Evolutionary conservation across 1,140 invertebrate genomes (phyloP).

Genomic region (Propsilocerus akamusi): DNA sequence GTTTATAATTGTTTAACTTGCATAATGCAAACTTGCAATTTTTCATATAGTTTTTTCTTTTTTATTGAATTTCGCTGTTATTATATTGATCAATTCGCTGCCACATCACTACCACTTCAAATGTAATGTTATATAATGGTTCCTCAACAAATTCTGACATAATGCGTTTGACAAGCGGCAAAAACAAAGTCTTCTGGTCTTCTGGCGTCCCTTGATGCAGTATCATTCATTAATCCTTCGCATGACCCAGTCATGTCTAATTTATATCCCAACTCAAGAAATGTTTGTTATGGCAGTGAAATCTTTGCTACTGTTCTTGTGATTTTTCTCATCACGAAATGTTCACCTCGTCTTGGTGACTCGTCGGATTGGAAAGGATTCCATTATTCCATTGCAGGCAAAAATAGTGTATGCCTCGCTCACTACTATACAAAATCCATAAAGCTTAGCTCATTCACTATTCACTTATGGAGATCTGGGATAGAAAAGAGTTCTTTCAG

Average conservation of each 20-base stretch:
- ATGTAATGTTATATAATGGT: constrained; percentile 73
- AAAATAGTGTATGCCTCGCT: constrained; percentile 98
- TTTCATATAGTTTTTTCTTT: too few relatives aligned
- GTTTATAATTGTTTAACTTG: too few relatives aligned
- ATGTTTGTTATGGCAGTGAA: constrained; percentile 65
- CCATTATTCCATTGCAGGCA: constrained; percentile 98
- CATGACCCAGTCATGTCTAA: constrained; percentile 95
- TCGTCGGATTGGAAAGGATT: constrained; percentile 99
- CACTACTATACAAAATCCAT: constrained; percentile 96
- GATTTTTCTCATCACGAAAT: constrained; percentile 98
- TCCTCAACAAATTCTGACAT: constrained; percentile 93
- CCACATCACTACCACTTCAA: constrained; percentile 59
- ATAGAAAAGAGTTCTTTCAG: constrained; percentile 96
- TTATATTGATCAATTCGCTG: too few relatives aligned
- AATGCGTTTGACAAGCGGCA: constrained; percentile 86
- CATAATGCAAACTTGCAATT: too few relatives aligned
- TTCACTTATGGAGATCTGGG: constrained; percentile 99
- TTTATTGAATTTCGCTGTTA: too few relatives aligned
- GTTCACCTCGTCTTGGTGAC: constrained; percentile 92
- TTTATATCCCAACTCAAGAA: constrained; percentile 92
- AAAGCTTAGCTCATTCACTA: constrained; percentile 95
- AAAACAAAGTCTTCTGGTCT: constrained; percentile 96
- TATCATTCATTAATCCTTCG: constrained; percentile 99
- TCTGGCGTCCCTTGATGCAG: constrained; percentile 78
- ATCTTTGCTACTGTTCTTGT: constrained; percentile 96